Percentiles rank a stretch among this genome's conserved stretches.
Evolutionary conservation across 2,888 invertebrate genomes (phyloP).

Genomic region (Lapara coniferarum): DNA sequence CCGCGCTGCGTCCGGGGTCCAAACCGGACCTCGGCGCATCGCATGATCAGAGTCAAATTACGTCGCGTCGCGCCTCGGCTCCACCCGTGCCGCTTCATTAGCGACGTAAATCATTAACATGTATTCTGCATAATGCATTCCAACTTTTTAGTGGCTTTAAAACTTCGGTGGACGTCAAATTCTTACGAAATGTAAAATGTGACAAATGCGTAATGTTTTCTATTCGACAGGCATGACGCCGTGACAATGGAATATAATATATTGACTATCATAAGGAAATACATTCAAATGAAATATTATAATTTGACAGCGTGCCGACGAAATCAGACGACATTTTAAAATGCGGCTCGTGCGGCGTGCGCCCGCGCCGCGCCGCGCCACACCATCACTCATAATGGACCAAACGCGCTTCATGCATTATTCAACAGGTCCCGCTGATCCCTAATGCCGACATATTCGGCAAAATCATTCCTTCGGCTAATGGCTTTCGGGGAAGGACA

Average conservation of each 20-base stretch:
- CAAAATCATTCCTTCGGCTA: slow-evolving; percentile 28
- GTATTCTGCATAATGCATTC: slow-evolving; percentile 44
- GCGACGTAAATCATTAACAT: slow-evolving; percentile 57
- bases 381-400: slow-evolving; percentile 71
- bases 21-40: slow-evolving; percentile 39
- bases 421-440: slow-evolving; percentile 68
- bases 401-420: slow-evolving; percentile 69
- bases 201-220: slow-evolving; percentile 34
- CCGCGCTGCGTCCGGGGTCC: slow-evolving; percentile 39
- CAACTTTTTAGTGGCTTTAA: slow-evolving; percentile 15
- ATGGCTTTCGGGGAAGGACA: slow-evolving; percentile 36
- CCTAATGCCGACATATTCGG: slow-evolving; percentile 62
- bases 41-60: slow-evolving; percentile 57
- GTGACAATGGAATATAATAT: slow-evolving; percentile 54
- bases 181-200: neutral
- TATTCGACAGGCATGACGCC: slow-evolving; percentile 44
- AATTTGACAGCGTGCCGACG: slow-evolving; percentile 60
- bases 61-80: slow-evolving; percentile 37
- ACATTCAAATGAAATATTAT: slow-evolving; percentile 62
- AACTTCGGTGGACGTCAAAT: slow-evolving; percentile 2
- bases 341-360: slow-evolving; percentile 78
- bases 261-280: slow-evolving; percentile 59
- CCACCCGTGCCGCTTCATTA: slow-evolving; percentile 72
- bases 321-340: slow-evolving; percentile 69
- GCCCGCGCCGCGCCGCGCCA: slow-evolving; percentile 37